Conservation (phyloP, 2,888 invertebrate species). For the Tetragnatha montana region DNA sequence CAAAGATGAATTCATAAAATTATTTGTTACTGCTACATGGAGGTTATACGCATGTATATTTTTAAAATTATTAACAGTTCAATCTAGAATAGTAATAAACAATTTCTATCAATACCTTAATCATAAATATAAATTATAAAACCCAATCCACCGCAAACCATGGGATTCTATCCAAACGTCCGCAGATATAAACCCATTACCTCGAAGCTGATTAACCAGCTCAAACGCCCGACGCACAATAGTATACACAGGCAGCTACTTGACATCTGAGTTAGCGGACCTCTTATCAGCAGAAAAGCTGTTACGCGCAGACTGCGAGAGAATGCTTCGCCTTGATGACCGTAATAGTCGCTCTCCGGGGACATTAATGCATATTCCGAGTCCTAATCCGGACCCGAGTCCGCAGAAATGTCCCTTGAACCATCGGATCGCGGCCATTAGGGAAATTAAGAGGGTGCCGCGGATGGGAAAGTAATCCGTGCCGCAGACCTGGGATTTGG, state of each 20-base stretch:
- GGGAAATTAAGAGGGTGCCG: not conserved
- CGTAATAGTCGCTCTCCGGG: not conserved
- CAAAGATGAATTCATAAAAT: too few species aligned
- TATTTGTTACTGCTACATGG: too few species aligned
- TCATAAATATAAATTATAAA: too few species aligned
- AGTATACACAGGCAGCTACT: not conserved
- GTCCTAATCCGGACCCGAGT: not conserved
- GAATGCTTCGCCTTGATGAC: not conserved
- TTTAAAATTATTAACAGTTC: too few species aligned
- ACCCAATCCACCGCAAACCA: too few species aligned
- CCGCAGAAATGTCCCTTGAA: not conserved
- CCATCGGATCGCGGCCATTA: not conserved
- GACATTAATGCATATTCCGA: not conserved
- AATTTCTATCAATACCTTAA: too few species aligned
- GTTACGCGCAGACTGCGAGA: not conserved
- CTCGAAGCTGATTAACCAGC: not conserved
- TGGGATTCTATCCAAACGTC: too few species aligned
- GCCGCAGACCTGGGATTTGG: not conserved
- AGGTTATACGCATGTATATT: too few species aligned
- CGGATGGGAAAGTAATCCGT: not conserved
- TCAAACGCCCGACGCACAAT: not conserved
- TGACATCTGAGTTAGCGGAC: not conserved
- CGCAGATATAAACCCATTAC: too few species aligned
- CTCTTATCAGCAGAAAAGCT: not conserved
- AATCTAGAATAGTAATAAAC: too few species aligned